phyloP scores from a whole-genome alignment of 2,888 invertebrate genomes.

The Neoaliturus tenellus region DNA sequence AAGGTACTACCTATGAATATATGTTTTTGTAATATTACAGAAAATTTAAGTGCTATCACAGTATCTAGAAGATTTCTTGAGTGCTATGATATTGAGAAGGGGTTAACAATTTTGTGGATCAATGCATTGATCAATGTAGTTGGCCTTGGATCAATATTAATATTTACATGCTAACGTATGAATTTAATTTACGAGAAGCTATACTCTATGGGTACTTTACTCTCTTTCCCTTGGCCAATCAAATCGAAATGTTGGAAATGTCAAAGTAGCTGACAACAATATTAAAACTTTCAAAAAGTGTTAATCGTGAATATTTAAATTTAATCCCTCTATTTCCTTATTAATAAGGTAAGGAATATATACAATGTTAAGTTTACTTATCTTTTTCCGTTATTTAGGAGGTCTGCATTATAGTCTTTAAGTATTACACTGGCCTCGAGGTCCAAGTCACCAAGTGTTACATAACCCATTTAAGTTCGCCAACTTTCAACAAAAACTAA shows the following conservation, averaged over 20 bases:
- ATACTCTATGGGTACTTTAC: not conserved
- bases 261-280: not conserved
- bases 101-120: no score
- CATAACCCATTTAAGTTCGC: constrained; percentile 8
- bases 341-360: not conserved
- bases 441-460: not conserved
- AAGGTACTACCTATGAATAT: no score
- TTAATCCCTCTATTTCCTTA: not conserved
- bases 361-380: not conserved
- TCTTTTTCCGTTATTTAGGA: not conserved
- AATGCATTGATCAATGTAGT: no score
- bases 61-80: no score
- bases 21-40: no score
- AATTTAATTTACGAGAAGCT: no score
- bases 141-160: no score
- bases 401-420: not conserved
- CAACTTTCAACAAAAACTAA: not conserved
- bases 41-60: no score
- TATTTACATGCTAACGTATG: no score
- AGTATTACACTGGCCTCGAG: not conserved
- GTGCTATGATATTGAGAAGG: no score
- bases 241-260: not conserved
- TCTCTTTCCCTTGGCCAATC: not conserved
- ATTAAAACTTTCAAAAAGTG: not conserved
- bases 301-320: not conserved